Base-by-base conservation (phyloP, 2,797 vertebrate species). In the Mus caroli region DNA sequence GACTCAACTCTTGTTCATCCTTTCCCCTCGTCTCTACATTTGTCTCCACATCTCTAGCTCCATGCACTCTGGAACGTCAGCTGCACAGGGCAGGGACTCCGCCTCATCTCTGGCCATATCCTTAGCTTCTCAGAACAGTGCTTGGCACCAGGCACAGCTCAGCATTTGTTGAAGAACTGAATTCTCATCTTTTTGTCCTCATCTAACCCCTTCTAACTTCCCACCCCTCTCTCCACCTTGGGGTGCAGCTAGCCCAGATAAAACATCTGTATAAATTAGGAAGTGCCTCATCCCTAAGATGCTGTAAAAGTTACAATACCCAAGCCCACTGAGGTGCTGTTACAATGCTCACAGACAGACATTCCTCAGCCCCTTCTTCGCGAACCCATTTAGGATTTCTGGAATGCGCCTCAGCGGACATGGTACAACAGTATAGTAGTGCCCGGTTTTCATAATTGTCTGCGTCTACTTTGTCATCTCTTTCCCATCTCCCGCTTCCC, bases 401-500 rank as follows among this genome's bases (percentile, higher is more conserved):
- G 24, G 22, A 26, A 40, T 0, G 1, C 12, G 3, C 17, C 56
- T 37, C 20, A 14, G 17, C 15, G 20, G 67, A 12, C 24, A 0
- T 0, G 40, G 1, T 4, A 1, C 12, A 8, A 20, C 7, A 24
- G 37, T 12, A 11, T 0, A 0, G 34, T 6, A 40, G 56, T 40
- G 9, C 22, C 20, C 40, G 19, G 11, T 58, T 52, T 22, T 46
- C 28, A 31, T 78, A 11, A 4, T 50, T 8, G 26, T 46, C 67
- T n/a, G 0, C 4, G 24, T 24, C 82, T 77, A 10, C 56, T 71
- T 58, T 76, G 46, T 31, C 56, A 12, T 13, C 46, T 90, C 73
- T 37, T 90, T n/a, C n/a, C 79, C 71, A 12, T 8, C 14, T 73
- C 71, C 73, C 84, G 58, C 77, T 58, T 58, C 58, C 82, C 73